phyloP scores from a whole-genome alignment of 1,140 invertebrate genomes.

The Drosophila miranda region DNA sequence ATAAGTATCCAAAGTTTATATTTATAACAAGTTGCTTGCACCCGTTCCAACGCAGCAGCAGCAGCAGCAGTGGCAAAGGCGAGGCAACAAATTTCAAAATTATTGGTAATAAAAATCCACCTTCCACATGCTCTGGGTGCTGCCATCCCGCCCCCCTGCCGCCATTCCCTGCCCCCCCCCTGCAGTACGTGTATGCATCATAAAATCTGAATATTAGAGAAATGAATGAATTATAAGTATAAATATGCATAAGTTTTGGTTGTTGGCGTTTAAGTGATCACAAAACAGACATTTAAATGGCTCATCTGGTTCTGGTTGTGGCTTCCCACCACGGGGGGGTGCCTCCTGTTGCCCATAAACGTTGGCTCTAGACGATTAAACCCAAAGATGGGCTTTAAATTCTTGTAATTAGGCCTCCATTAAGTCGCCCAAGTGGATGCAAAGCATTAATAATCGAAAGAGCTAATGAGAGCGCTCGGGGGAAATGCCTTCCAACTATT shows the following conservation, averaged over 20 bases:
- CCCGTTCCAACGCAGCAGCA: conserved; percentile 56
- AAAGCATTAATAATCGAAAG: conserved; percentile 2
- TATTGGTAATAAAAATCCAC: conserved; percentile 80
- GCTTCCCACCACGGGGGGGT: conserved; percentile 2
- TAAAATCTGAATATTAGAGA: conserved; percentile 78
- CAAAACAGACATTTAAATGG: conserved; percentile 63
- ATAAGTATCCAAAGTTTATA: conserved; percentile 69
- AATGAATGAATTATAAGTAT: conserved; percentile 73
- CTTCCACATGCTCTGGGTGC: conserved; percentile 30
- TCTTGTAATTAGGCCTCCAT: conserved; percentile 64
- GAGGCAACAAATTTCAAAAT: conserved; percentile 75
- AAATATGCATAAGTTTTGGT: conserved; percentile 66
- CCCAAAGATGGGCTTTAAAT: conserved; percentile 61
- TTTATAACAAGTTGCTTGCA: conserved; percentile 79
- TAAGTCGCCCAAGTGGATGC: conserved; percentile 27
- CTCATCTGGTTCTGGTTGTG: conserved; percentile 12
- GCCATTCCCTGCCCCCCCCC: neutral
- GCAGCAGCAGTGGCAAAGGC: conserved; percentile 19
- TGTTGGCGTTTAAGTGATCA: conserved; percentile 68
- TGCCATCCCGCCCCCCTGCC: neutral
- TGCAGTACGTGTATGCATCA: conserved; percentile 59
- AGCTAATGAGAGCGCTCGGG: no score
- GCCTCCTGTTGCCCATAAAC: conserved; percentile 5
- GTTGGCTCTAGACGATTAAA: conserved; percentile 15
- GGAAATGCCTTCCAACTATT: no score